Evolutionary conservation across 2,113 vertebrate species (phyloP).

Genomic region (Furnarius figulus): DNA sequence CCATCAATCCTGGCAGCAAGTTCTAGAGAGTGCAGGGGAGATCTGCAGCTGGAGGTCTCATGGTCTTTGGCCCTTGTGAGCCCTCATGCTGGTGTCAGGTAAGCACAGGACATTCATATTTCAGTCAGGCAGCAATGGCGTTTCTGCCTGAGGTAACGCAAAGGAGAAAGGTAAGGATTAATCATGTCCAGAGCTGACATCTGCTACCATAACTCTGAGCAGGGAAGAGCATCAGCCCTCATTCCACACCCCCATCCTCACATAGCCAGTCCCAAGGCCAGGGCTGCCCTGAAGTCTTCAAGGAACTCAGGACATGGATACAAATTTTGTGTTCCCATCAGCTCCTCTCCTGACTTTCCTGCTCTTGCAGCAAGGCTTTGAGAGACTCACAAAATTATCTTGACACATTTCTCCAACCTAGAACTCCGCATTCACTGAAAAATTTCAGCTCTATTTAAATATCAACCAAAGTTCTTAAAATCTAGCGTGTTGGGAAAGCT

Average conservation of each 20-base stretch:
- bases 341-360: neutral
- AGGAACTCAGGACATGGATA: rapidly evolving
- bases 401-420: neutral
- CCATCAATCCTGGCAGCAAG: neutral
- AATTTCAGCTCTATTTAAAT: neutral
- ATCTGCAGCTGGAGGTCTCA: rapidly evolving
- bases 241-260: neutral
- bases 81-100: rapidly evolving
- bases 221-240: neutral
- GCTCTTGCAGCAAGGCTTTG: neutral
- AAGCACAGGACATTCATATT: neutral
- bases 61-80: neutral
- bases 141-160: neutral
- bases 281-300: neutral
- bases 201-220: neutral
- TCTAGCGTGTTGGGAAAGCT: neutral
- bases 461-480: neutral
- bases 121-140: neutral
- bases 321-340: neutral
- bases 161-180: neutral
- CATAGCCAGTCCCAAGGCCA: neutral
- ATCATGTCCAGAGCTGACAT: neutral
- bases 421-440: neutral
- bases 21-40: rapidly evolving
- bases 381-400: neutral